A percentile compares a stretch with the other conserved stretches of the same genome.
phyloP scores from a whole-genome alignment of 2,797 vertebrate genomes.

The Odontamblyopus rebecca region DNA sequence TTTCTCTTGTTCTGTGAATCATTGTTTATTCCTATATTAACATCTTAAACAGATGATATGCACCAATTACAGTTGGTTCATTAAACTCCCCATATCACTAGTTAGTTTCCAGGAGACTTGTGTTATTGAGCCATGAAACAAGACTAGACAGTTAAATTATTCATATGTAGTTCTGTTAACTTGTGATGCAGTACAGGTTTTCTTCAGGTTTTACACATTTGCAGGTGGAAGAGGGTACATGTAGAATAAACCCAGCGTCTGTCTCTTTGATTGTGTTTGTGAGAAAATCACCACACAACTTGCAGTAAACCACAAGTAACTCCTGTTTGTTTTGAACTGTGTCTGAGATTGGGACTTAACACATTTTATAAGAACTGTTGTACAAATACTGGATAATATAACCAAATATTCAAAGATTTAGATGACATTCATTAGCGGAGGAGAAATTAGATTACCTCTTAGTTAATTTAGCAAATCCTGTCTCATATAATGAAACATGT shows the following conservation, averaged over 20 bases:
- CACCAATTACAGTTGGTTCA: background rate
- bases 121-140: conserved; percentile 9
- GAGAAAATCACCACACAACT: background rate
- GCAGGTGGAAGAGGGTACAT: background rate
- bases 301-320: background rate
- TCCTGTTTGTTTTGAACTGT: background rate
- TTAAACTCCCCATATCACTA: conserved; percentile 18
- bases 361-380: no score
- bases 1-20: conserved; percentile 44
- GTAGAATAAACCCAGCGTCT: background rate
- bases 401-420: no score
- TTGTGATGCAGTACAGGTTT: conserved; percentile 5
- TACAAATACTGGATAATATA: no score
- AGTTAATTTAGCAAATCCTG: no score
- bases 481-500: no score
- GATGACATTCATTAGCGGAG: no score
- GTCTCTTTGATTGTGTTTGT: conserved; percentile 1
- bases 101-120: background rate
- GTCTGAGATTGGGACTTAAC: background rate
- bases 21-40: conserved; percentile 19
- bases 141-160: conserved; percentile 22
- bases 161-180: conserved; percentile 17
- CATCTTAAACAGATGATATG: conserved; percentile 9
- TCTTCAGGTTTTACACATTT: conserved; percentile 6
- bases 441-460: no score